Percentiles rank a stretch among this genome's conserved stretches.
phyloP scores from a whole-genome alignment of 2,888 invertebrate species.

The Eucera pruinosa region DNA sequence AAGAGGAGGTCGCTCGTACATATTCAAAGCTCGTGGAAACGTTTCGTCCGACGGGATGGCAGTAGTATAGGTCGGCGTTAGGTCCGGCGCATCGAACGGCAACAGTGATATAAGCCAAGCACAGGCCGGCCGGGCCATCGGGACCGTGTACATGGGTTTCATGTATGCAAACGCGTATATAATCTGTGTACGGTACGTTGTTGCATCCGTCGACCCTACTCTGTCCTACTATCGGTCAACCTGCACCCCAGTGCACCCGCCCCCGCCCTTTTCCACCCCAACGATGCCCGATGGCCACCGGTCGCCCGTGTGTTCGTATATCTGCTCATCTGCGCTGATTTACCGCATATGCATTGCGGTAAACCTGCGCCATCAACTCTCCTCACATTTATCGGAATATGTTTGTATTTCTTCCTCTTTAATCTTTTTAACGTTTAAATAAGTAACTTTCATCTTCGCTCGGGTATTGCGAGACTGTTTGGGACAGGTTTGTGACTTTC shows the following conservation, averaged over 20 bases:
- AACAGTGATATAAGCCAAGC: conserved; percentile 59
- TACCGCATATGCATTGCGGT: conserved; percentile 75
- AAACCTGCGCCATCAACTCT: conserved; percentile 38
- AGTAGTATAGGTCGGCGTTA: conserved; percentile 37
- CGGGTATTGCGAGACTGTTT: no score
- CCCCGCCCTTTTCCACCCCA: conserved; percentile 63
- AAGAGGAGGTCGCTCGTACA: conserved; percentile 29
- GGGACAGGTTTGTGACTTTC: neutral
- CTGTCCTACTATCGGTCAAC: conserved; percentile 52
- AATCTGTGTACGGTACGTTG: conserved; percentile 65
- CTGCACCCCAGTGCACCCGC: conserved; percentile 48
- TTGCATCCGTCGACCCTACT: conserved; percentile 46
- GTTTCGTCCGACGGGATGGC: conserved; percentile 26
- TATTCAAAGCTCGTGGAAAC: conserved; percentile 44
- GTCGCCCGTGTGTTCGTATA: conserved; percentile 60
- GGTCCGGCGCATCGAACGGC: conserved; percentile 45
- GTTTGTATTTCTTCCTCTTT: neutral
- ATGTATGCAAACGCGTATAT: conserved; percentile 64
- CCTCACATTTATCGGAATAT: neutral
- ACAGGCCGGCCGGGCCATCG: conserved; percentile 42
- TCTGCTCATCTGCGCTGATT: conserved; percentile 76
- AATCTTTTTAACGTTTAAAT: neutral
- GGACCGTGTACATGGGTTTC: conserved; percentile 47
- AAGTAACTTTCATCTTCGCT: neutral
- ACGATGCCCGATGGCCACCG: conserved; percentile 67